Conservation (phyloP, 2,888 invertebrate species). For the Machimus rusticus region DNA sequence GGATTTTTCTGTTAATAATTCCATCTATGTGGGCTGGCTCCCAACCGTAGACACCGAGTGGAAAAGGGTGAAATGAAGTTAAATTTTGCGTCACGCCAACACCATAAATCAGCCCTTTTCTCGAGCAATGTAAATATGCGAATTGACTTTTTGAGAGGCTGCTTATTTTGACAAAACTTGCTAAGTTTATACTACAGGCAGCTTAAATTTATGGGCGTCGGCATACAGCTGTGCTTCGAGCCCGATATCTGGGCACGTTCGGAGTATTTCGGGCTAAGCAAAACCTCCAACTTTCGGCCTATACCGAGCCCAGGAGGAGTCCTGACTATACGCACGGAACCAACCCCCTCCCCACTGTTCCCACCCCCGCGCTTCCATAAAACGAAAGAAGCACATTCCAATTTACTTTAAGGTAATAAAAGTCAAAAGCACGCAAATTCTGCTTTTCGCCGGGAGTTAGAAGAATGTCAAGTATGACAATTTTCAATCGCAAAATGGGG, state of each 20-base stretch:
- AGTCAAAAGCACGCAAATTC: background rate
- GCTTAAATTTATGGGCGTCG: background rate
- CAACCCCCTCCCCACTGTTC: background rate
- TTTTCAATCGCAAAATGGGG: background rate
- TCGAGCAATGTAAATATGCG: conserved; percentile 27
- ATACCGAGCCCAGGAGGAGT: background rate
- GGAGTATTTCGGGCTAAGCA: background rate
- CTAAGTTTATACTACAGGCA: background rate
- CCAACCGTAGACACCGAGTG: background rate
- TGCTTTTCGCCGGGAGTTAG: background rate
- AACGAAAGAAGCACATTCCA: conserved; percentile 14
- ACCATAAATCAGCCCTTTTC: conserved; percentile 20
- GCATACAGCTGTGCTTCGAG: background rate
- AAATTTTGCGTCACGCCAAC: conserved; percentile 34
- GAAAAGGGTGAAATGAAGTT: conserved; percentile 35
- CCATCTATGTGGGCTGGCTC: background rate
- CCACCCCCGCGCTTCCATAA: background rate
- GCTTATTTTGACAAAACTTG: conserved; percentile 21
- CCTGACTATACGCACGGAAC: background rate
- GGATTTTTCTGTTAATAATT: conserved; percentile 27
- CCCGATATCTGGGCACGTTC: background rate
- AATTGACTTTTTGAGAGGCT: conserved; percentile 24
- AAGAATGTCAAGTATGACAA: conserved; percentile 11
- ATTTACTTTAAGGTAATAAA: conserved; percentile 15
- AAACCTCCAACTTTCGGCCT: background rate